These are phyloP conservation scores for Amaurobius ferox DNA, from an alignment of 2,888 invertebrate genomes.

Conservation along the genomic window DNA sequence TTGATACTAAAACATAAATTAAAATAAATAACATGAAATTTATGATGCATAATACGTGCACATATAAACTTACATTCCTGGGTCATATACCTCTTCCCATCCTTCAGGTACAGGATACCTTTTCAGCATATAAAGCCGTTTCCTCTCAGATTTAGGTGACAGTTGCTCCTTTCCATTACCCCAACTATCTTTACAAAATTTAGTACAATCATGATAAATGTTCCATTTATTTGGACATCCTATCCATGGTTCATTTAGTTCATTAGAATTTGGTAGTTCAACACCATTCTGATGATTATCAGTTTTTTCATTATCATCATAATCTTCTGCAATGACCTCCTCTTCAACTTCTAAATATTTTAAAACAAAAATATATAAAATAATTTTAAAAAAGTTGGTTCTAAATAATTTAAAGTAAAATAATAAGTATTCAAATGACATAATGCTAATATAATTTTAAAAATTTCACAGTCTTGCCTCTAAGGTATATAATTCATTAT, in stretches of 20 bases:
- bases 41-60: no score
- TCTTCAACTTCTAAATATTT: constrained; percentile 84
- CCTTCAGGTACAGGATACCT: constrained; percentile 92
- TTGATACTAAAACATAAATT: no score
- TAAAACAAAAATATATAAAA: no score
- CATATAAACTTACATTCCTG: constrained; percentile 80
- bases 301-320: constrained; percentile 82
- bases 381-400: no score
- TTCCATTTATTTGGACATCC: constrained; percentile 98
- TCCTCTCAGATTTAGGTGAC: constrained; percentile 70
- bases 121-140: constrained; percentile 84
- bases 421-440: no score
- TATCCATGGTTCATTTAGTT: constrained; percentile 74
- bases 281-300: constrained; percentile 40
- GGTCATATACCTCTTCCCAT: constrained; percentile 96
- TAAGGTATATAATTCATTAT: no score
- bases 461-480: no score
- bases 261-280: neutral
- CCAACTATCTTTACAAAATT: constrained; percentile 93
- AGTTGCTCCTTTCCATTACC: constrained; percentile 79
- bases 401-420: no score
- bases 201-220: constrained; percentile 92
- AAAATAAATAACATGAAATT: no score
- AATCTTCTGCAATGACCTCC: constrained; percentile 95
- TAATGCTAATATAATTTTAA: no score